These are phyloP conservation scores for Platanista minor DNA, from an alignment of 2,113 vertebrate genomes.

Conservation along the genomic window DNA sequence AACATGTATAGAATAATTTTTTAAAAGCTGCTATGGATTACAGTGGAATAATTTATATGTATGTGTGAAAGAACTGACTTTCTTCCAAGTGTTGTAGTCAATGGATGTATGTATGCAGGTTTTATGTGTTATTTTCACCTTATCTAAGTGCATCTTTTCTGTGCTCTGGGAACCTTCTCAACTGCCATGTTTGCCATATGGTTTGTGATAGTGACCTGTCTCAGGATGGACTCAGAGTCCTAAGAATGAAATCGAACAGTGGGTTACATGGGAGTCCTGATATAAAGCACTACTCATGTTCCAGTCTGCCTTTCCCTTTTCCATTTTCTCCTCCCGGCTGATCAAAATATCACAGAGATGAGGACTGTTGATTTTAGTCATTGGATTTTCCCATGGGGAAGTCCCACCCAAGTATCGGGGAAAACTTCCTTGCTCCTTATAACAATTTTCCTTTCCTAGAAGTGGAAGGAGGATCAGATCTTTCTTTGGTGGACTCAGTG, in stretches of 20 bases:
- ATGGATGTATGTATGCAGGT: neutral
- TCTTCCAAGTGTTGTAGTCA: neutral
- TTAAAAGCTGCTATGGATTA: neutral
- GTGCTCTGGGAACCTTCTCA: neutral
- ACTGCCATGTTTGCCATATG: neutral
- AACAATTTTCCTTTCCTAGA: neutral
- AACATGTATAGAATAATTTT: neutral
- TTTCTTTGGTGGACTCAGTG: neutral
- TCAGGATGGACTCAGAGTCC: neutral
- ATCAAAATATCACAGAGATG: neutral
- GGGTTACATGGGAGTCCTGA: neutral
- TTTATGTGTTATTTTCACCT: neutral
- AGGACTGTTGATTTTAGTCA: neutral
- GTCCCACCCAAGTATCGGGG: neutral
- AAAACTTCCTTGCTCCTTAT: neutral
- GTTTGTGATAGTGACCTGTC: neutral
- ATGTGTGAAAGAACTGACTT: neutral
- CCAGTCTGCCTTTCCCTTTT: neutral
- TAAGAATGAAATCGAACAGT: neutral
- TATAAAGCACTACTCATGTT: neutral
- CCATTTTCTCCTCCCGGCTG: neutral
- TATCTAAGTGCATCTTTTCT: neutral
- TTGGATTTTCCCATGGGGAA: neutral
- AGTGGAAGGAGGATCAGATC: neutral
- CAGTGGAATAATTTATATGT: neutral